These are phyloP conservation scores for Druceiella hillmani DNA, from an alignment of 2,888 invertebrate genomes.

Conservation along the genomic window DNA sequence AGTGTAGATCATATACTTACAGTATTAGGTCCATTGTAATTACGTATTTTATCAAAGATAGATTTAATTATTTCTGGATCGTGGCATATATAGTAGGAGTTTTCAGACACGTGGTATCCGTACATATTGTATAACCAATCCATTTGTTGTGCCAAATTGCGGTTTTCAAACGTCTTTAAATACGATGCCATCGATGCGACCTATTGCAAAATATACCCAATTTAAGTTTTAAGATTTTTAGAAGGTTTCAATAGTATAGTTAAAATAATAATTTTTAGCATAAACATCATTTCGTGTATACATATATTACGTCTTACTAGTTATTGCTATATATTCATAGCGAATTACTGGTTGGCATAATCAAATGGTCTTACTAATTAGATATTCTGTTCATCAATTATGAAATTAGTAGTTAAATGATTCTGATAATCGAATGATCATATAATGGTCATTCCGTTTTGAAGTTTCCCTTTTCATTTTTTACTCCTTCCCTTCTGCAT, in stretches of 20 bases:
- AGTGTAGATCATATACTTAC: constrained; percentile 37
- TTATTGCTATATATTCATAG: background rate
- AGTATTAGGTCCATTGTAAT: constrained; percentile 56
- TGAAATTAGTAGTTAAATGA: too few relatives aligned
- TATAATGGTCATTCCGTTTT: too few relatives aligned
- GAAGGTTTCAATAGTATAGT: background rate
- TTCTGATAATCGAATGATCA: too few relatives aligned
- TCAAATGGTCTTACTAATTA: too few relatives aligned
- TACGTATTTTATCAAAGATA: constrained; percentile 81
- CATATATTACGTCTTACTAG: background rate
- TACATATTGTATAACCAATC: constrained; percentile 74
- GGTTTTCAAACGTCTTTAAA: constrained; percentile 53
- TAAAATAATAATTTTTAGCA: constrained; percentile 1
- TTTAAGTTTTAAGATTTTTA: too few relatives aligned
- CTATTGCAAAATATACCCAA: constrained; percentile 25
- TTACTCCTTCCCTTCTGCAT: too few relatives aligned
- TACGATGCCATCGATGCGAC: constrained; percentile 48
- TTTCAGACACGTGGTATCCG: constrained; percentile 83
- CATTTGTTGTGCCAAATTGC: constrained; percentile 58
- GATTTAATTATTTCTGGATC: constrained; percentile 61
- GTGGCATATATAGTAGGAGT: constrained; percentile 87
- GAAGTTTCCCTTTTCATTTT: too few relatives aligned
- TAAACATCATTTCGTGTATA: constrained; percentile 29
- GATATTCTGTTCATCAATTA: too few relatives aligned
- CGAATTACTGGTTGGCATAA: background rate